Base-by-base conservation (phyloP, 2,888 invertebrate species). In the Drosophila buzzatii region DNA sequence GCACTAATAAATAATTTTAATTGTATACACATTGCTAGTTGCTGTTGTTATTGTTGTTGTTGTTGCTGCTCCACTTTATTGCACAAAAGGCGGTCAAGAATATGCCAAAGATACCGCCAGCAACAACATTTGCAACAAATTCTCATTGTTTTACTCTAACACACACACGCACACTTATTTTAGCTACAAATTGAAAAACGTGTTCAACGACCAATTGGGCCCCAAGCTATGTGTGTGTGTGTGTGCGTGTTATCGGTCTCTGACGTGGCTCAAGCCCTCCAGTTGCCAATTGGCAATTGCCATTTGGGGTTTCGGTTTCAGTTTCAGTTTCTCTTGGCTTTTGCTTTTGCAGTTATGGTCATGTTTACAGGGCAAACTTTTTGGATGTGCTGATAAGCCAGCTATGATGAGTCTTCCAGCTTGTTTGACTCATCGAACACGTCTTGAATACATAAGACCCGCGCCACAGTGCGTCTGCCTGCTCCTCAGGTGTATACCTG, bases 1-100 rank as follows among this genome's bases (percentile, higher is more conserved):
- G 67, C 68, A 86, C 89, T 89, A 89, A 85, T 89, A 85, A 85
- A 85, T 85, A 87, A 85, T 89, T 89, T 87, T 89, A 85, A 85
- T 89, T 85, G 82, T 89, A 79, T 81, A 86, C 73, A 79, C 41
- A 55, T 57, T 62, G 64, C 75, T 20, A 41, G 55, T 7, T 27
- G 41, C 18, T 31, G 37, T 55, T 60, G 42, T 62, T 67, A 18
- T 14, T 51, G 53, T 12, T 39, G 33, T 2, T 51, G 51, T 2
- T 51, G 52, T 1, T 23, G 39, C 9, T 55, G 55, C 69, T 80
- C 89, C 71, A 89, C 70, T 86, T 84, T 77, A 66, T 79, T 70
- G 64, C 66, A 47, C 64, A 69, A 68, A 76, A 79, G 62, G 70
- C 77, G 75, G 79, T 70, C 77, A 77, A 79, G 65, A 79, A 79